Evolutionary conservation across 2,113 vertebrate genomes (phyloP).

Genomic region (Otis tarda): DNA sequence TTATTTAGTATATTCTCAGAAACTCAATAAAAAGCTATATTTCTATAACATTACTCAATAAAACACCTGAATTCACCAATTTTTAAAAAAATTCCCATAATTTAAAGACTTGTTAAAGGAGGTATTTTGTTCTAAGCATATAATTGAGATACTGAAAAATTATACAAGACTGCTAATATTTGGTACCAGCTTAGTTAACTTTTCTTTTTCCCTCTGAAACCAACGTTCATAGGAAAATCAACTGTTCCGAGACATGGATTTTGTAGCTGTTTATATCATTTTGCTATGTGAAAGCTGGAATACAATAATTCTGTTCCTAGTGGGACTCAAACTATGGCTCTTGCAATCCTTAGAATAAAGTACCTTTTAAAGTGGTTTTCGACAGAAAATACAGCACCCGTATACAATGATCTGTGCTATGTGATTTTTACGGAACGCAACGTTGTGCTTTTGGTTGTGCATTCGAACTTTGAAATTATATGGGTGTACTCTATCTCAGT

Average conservation of each 20-base stretch:
- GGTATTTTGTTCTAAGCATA: background rate
- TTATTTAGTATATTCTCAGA: background rate
- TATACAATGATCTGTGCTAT: background rate
- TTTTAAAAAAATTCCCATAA: background rate
- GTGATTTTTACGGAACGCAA: background rate
- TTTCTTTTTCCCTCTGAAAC: conserved; percentile 48
- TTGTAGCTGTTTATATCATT: background rate
- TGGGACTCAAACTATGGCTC: background rate
- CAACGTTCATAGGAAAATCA: conserved; percentile 58
- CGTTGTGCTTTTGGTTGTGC: background rate
- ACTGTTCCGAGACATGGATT: background rate
- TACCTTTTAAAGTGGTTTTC: background rate
- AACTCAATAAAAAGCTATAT: background rate
- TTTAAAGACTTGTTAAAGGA: background rate
- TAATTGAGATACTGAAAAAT: conserved; percentile 53
- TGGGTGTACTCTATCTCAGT: background rate
- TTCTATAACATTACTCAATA: background rate
- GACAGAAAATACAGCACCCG: background rate
- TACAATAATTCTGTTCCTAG: background rate
- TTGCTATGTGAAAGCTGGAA: background rate
- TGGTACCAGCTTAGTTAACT: conserved; percentile 28
- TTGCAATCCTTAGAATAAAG: background rate
- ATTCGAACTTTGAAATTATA: background rate
- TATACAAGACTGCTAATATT: conserved; percentile 34
- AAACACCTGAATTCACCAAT: background rate